Base-by-base conservation (phyloP, 2,113 vertebrate species). In the Chaetorhynchus papuensis region DNA sequence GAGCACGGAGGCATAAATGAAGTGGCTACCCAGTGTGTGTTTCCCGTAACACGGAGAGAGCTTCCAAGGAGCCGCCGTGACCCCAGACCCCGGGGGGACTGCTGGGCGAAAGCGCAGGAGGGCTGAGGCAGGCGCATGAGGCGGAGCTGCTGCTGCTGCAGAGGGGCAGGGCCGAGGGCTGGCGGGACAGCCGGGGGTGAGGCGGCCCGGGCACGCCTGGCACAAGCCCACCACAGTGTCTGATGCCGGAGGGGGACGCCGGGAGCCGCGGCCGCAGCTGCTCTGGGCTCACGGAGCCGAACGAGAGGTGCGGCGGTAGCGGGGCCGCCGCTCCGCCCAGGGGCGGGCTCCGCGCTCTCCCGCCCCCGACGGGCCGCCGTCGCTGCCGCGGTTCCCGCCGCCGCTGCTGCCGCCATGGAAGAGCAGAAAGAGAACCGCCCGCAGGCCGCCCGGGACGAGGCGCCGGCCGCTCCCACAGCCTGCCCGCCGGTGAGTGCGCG, bases 171-270 rank as follows among this genome's bases (percentile, higher is more conserved):
- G 33, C 41, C 26, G n/a, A 4, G 26, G 31, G 33, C 77, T 13
- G 76, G 20, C 31, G 13, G 41, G 22, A 14, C 47, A 41, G 65
- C 47, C 20, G 39, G 26, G 52, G 11, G 1, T 3, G 56, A 37
- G 27, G 69, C 47, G 8, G 59, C 16, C n/a, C 23, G 8, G 31
- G 13, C 52, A 21, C 5, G 15, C 15, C 7, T 28, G 31, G 27
- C 49, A 11, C 13, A 3, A 0, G 2, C 49, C 21, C 69, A 9
- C 17, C 17, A 0, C 31, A 2, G 2, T 0, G 8, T 10, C 5
- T 4, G 8, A 9, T 3, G 17, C 10, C 37, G 0, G 13, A 1
- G 3, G 6, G 15, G 14, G 5, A 9, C 8, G 10, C 11, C 2
- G 8, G 27, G 0, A 41, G 33, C 23, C 10, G 13, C 10, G 0